These are phyloP conservation scores for Netelia virgata DNA, from an alignment of 2,888 invertebrate species.

Conservation along the genomic window DNA sequence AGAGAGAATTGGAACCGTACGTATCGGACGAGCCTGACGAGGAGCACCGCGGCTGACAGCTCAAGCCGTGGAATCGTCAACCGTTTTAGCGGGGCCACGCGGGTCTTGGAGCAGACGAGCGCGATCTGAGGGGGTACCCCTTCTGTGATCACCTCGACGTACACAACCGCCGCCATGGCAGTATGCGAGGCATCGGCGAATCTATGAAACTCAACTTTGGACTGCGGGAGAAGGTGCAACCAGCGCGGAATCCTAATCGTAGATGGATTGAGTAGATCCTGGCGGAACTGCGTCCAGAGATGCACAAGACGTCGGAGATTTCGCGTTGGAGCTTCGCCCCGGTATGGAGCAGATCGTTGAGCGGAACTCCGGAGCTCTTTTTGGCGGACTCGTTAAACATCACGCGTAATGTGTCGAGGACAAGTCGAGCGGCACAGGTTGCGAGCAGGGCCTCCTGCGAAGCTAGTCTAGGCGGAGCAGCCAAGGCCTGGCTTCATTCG, in stretches of 20 bases:
- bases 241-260: slow-evolving; percentile 56
- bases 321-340: neutral
- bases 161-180: slow-evolving; percentile 63
- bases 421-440: too few species aligned
- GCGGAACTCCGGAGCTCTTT: too few species aligned
- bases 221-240: slow-evolving; percentile 30
- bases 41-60: slow-evolving; percentile 67
- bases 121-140: neutral
- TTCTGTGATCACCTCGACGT: slow-evolving; percentile 15
- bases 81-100: slow-evolving; percentile 68
- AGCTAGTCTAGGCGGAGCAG: too few species aligned
- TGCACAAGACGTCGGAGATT: neutral
- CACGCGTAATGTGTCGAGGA: too few species aligned
- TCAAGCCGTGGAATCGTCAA: slow-evolving; percentile 72
- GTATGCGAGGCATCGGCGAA: slow-evolving; percentile 69
- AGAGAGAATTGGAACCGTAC: too few species aligned
- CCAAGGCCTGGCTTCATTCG: too few species aligned
- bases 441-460: too few species aligned
- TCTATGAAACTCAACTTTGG: slow-evolving; percentile 59
- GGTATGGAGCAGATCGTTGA: too few species aligned
- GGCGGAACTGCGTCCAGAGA: slow-evolving; percentile 34
- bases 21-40: slow-evolving; percentile 44
- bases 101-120: slow-evolving; percentile 61
- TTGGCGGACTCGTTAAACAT: too few species aligned
- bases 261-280: slow-evolving; percentile 43